phyloP scores from a whole-genome alignment of 2,797 vertebrate species.

The Melanogrammus aeglefinus region DNA sequence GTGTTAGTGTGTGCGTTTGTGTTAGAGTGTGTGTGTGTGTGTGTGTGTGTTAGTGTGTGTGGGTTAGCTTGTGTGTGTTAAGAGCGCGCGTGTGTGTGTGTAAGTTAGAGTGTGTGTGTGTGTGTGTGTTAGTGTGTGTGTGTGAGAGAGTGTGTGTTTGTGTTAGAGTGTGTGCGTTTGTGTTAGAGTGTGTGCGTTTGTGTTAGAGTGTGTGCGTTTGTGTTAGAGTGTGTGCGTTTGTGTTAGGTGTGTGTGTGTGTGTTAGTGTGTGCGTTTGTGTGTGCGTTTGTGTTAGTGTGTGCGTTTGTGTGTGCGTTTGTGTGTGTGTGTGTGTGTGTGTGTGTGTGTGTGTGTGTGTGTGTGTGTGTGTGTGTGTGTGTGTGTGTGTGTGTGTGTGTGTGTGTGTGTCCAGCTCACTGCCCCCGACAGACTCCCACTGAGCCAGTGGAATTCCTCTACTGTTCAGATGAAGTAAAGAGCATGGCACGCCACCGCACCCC shows the following conservation, averaged over 20 bases:
- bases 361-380: too few species aligned
- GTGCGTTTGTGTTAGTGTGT: too few species aligned
- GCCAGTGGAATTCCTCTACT: constrained; percentile 61
- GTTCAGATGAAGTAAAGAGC: constrained; percentile 58
- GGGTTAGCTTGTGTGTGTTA: background rate
- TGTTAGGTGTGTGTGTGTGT: too few species aligned
- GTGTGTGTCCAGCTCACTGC: constrained; percentile 65
- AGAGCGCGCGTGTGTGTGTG: too few species aligned
- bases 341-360: background rate
- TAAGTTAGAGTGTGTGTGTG: background rate
- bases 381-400: background rate
- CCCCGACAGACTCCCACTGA: constrained; percentile 68
- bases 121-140: too few species aligned
- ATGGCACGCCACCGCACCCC: constrained; percentile 5
- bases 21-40: too few species aligned
- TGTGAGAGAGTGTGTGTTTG: background rate
- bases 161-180: too few species aligned
- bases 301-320: too few species aligned
- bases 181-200: too few species aligned
- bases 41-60: constrained; percentile 18
- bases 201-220: too few species aligned
- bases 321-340: too few species aligned
- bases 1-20: constrained; percentile 18
- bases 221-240: background rate
- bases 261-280: constrained; percentile 38